Evolutionary conservation across 2,888 invertebrate species (phyloP).

Genomic region (Ephialtes manifestator): DNA sequence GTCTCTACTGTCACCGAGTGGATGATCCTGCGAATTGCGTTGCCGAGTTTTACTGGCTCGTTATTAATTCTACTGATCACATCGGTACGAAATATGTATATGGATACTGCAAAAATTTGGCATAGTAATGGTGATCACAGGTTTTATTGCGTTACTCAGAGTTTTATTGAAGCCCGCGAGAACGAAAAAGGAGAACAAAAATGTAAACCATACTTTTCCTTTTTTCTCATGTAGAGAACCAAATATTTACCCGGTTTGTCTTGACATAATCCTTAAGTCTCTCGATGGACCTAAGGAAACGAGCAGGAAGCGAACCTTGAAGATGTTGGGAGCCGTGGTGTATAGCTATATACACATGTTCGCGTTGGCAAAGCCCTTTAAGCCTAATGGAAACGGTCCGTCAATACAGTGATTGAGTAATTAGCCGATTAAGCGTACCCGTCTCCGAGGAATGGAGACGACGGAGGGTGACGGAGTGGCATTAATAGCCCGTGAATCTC

Average conservation of each 20-base stretch:
- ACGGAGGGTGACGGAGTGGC: conserved; percentile 29
- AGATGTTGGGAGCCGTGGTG: not conserved
- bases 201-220: not conserved
- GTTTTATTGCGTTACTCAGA: not conserved
- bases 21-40: not conserved
- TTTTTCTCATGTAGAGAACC: not conserved
- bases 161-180: not conserved
- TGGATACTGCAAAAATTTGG: not conserved
- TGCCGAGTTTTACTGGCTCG: not conserved
- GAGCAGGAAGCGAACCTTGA: not conserved
- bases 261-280: conserved; percentile 5
- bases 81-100: not conserved
- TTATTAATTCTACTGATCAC: not conserved
- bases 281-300: not conserved
- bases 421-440: conserved; percentile 62
- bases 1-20: not conserved
- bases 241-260: not conserved
- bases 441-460: conserved; percentile 7
- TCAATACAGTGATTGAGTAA: conserved; percentile 71
- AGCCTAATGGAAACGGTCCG: conserved; percentile 62
- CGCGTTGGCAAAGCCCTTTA: conserved; percentile 21
- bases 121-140: not conserved
- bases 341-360: not conserved
- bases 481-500: conserved; percentile 37
- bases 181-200: not conserved